These are phyloP conservation scores for Geopemphigus sp. DNA, from an alignment of 1,140 invertebrate genomes.

Conservation along the genomic window DNA sequence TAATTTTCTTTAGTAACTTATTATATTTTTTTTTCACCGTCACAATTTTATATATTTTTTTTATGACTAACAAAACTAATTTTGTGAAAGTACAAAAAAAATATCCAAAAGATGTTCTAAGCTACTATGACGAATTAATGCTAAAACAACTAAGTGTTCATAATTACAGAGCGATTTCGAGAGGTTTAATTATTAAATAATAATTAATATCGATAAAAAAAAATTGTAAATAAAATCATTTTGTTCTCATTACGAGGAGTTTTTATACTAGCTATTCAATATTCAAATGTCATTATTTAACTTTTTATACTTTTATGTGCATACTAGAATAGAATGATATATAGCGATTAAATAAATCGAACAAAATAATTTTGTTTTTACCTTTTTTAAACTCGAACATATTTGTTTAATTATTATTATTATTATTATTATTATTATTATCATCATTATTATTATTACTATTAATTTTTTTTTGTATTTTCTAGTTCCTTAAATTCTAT, in stretches of 20 bases:
- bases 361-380: constrained; percentile 31
- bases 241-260: constrained; percentile 21
- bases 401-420: constrained; percentile 17
- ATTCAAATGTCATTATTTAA: constrained; percentile 30
- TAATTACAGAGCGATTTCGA: constrained; percentile 47
- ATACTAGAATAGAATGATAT: constrained; percentile 13
- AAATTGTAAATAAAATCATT: constrained; percentile 39
- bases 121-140: constrained; percentile 29
- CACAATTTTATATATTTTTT: constrained; percentile 2
- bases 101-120: constrained; percentile 41
- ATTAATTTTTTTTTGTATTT: constrained; percentile 29
- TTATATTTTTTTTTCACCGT: background rate
- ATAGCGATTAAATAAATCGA: constrained; percentile 17
- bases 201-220: constrained; percentile 18
- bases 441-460: constrained; percentile 7
- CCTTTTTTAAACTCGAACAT: constrained; percentile 15
- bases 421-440: constrained; percentile 20
- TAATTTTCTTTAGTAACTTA: background rate
- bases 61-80: constrained; percentile 42
- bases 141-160: constrained; percentile 41
- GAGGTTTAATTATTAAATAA: constrained; percentile 32
- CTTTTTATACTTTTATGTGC: constrained; percentile 39
- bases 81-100: constrained; percentile 39
- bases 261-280: constrained; percentile 21
- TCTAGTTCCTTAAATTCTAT: constrained; percentile 43